Evolutionary conservation across 2,888 invertebrate genomes (phyloP), one percentile per base, ranked within the genome.

Genomic region (Eremobia ochroleuca): DNA sequence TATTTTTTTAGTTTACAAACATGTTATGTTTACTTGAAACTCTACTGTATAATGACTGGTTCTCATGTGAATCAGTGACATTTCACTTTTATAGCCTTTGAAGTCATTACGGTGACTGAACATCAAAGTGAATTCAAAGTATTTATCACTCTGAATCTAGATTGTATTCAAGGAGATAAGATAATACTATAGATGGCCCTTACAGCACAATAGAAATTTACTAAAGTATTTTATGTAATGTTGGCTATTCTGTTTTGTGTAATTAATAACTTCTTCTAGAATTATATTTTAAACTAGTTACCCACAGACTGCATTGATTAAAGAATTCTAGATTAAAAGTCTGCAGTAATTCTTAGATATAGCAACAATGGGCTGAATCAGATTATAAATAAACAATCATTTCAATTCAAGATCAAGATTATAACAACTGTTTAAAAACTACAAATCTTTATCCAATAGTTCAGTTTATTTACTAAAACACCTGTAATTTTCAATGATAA

Each of bases 1-100:
- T 31, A 70, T 55, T 64, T 46, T 58, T 66, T 59, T 73, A n/a
- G n/a, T 76, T 70, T 59, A 73, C 58, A 82, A 70, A 66, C 52
- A 71, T 52, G 0, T n/a, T 25, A 25, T 69, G 61, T 71, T 49
- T 79, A 72, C 43, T 72, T 37, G 11, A 59, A 78, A 65, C 3
- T 34, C 11, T 8, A 25, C 11, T 28, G 31, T 25, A 52, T 13
- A 52, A 11, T 49, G 58, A 40, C 28, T 25, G 5, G n/a, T n/a
- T n/a, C n/a, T n/a, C n/a, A n/a, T 37, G 6, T 28, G 18, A 18
- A 9, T 71, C 21, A 15, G 34, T 43, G 28, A 18, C 43, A 13
- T 58, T 46, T 31, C 21, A 37, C 0, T 18, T 55, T 34, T 43
- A 28, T 40, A 15, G 34, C 25, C 11, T 64, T 25, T 67, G 5